These are phyloP conservation scores for Ophonus ardosiacus DNA, from an alignment of 2,888 invertebrate genomes.

Conservation along the genomic window DNA sequence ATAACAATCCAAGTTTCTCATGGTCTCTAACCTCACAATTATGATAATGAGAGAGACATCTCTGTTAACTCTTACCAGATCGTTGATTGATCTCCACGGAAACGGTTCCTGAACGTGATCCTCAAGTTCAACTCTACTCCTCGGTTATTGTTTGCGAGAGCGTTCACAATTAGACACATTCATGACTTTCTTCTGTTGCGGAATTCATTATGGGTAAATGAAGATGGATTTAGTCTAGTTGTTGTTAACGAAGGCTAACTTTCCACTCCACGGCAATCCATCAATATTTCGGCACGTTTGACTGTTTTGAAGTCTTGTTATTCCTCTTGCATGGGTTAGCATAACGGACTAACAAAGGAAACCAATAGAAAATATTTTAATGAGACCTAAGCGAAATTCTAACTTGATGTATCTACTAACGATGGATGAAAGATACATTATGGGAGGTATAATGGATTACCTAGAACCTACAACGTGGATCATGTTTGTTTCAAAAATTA, in stretches of 20 bases:
- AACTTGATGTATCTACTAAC: constrained; percentile 34
- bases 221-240: constrained; percentile 60
- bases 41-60: constrained; percentile 39
- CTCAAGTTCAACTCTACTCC: too few relatives aligned
- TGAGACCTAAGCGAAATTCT: constrained; percentile 46
- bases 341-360: constrained; percentile 37
- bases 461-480: neutral
- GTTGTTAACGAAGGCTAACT: constrained; percentile 54
- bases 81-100: constrained; percentile 34
- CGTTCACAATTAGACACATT: constrained; percentile 57
- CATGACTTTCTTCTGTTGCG: constrained; percentile 59
- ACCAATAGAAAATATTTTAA: constrained; percentile 48
- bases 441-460: constrained; percentile 9
- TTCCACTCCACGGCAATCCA: constrained; percentile 43
- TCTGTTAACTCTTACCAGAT: neutral
- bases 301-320: constrained; percentile 48
- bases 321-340: constrained; percentile 36
- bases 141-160: constrained; percentile 40
- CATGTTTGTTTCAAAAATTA: neutral
- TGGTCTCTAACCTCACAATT: constrained; percentile 15
- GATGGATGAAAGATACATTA: constrained; percentile 38
- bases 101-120: neutral
- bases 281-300: constrained; percentile 56
- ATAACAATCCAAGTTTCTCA: neutral
- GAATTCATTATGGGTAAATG: constrained; percentile 62